These are phyloP conservation scores for Pyxicephalus adspersus DNA, from an alignment of 2,113 vertebrate species.

Conservation along the genomic window DNA sequence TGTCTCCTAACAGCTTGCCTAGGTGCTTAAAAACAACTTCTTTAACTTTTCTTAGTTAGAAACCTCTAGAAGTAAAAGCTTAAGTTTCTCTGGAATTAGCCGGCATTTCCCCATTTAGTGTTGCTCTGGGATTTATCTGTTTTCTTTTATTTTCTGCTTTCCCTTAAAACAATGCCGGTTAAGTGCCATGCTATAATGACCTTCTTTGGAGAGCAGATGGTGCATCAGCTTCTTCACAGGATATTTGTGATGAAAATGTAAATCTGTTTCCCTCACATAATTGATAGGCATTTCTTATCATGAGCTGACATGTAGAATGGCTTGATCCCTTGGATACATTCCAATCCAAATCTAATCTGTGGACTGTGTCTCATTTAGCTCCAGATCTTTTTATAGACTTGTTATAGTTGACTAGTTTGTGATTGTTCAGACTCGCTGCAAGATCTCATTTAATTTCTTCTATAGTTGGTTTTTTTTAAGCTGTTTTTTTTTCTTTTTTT, in stretches of 20 bases:
- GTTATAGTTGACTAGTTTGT: constrained; percentile 18
- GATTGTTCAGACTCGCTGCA: not conserved
- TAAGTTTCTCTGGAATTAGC: not conserved
- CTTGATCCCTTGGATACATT: constrained; percentile 40
- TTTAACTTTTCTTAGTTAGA: no score
- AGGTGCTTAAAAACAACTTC: no score
- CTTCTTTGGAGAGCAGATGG: constrained; percentile 55
- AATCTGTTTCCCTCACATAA: constrained; percentile 51
- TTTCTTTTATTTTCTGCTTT: constrained; percentile 18
- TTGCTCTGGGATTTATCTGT: constrained; percentile 1
- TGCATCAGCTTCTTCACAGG: constrained; percentile 54
- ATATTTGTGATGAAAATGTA: constrained; percentile 57
- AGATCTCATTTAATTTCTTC: constrained; percentile 1
- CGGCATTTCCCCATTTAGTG: not conserved
- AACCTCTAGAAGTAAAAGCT: no score
- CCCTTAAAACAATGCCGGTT: constrained; percentile 19
- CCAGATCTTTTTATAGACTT: constrained; percentile 27
- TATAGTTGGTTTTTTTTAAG: not conserved
- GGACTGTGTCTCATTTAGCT: constrained; percentile 34
- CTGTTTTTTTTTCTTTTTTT: not conserved
- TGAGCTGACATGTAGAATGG: constrained; percentile 43
- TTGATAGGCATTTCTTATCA: constrained; percentile 55
- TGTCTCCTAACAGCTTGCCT: no score
- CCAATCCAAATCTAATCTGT: constrained; percentile 51
- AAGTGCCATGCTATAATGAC: constrained; percentile 54